Evolutionary conservation across 2,797 vertebrate species (phyloP).

Genomic region (Spheniscus humboldti): DNA sequence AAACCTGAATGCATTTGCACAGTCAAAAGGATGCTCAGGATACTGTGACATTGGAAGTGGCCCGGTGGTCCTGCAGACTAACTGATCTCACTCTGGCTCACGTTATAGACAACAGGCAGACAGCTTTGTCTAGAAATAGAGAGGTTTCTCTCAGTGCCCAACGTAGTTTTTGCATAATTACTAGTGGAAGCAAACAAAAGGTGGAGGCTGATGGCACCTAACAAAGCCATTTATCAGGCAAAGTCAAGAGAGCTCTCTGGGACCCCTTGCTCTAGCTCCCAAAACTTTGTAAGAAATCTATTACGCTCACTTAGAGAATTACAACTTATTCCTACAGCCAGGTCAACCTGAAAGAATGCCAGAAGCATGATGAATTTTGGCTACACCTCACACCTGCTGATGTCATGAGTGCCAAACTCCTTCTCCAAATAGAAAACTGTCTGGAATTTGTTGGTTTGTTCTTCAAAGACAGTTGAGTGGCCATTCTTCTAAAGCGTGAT

Average conservation of each 20-base stretch:
- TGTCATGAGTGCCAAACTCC: not conserved
- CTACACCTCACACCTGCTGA: not conserved
- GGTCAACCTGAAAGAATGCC: not conserved
- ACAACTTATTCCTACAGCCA: not conserved
- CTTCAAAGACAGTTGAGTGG: not conserved
- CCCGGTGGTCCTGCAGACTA: not conserved
- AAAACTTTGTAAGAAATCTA: not conserved
- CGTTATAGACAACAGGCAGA: not conserved
- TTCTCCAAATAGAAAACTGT: not conserved
- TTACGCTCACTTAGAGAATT: not conserved
- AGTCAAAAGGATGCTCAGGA: not conserved
- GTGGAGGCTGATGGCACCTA: not conserved
- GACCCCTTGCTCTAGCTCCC: not conserved
- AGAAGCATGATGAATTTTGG: not conserved
- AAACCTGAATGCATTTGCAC: too few species aligned
- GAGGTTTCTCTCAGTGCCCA: not conserved
- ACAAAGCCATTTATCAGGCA: not conserved
- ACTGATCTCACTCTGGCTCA: not conserved
- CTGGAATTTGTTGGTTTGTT: not conserved
- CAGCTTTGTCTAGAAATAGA: not conserved
- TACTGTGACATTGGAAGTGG: not conserved
- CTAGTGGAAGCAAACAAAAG: not conserved
- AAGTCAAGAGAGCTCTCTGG: not conserved
- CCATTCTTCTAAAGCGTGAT: fast-evolving
- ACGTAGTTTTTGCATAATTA: not conserved